A percentile compares a stretch with the other conserved stretches of the same genome.
Evolutionary conservation across 2,113 vertebrate species (phyloP).

Genomic region (Pao palembangensis): DNA sequence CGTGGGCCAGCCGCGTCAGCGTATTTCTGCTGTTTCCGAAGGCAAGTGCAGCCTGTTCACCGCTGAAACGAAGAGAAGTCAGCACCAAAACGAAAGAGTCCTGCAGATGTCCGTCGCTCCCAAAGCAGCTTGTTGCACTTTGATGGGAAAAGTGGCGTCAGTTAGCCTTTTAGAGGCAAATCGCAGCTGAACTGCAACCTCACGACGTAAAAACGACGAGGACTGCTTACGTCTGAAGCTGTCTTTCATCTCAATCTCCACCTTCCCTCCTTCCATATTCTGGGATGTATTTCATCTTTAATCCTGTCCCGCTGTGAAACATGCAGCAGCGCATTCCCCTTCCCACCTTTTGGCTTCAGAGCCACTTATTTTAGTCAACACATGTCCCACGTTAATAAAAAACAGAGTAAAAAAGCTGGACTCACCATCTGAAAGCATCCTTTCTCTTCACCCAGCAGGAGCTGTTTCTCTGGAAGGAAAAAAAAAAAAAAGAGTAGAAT

Average conservation of each 20-base stretch:
- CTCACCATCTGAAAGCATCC: conserved; percentile 49
- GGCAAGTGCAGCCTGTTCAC: no score
- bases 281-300: conserved; percentile 15
- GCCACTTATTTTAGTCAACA: no score
- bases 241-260: no score
- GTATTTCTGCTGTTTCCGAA: conserved; percentile 10
- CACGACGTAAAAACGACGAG: conserved; percentile 13
- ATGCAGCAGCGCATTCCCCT: background rate
- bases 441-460: conserved; percentile 26
- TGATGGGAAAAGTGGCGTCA: conserved; percentile 22
- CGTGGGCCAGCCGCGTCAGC: conserved; percentile 31
- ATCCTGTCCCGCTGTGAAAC: conserved; percentile 2
- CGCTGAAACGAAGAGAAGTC: no score
- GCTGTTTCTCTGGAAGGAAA: conserved; percentile 29
- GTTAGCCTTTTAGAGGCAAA: conserved; percentile 56
- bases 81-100: conserved; percentile 4
- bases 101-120: conserved; percentile 19
- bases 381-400: no score
- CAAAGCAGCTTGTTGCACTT: no score
- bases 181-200: conserved; percentile 29
- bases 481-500: conserved; percentile 13
- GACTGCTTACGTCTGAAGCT: no score
- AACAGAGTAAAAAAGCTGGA: background rate
- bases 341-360: no score
- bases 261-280: no score